phyloP scores from a whole-genome alignment of 2,797 vertebrate species.

The Cyprinodon diabolis region DNA sequence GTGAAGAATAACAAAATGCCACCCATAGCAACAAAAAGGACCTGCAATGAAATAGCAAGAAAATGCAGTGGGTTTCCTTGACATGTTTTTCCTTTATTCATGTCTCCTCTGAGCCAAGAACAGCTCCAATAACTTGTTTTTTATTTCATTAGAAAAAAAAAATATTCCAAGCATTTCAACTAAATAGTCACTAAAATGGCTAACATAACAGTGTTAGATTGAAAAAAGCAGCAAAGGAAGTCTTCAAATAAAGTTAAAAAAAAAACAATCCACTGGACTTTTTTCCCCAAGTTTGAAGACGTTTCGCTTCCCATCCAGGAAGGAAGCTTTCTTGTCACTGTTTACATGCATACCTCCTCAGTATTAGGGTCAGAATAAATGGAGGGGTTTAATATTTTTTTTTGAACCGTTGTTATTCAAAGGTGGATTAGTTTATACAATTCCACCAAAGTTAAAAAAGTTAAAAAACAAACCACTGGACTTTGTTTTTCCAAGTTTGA shows the following conservation, averaged over 20 bases:
- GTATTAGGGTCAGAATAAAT: background rate
- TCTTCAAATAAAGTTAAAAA: too few relatives aligned
- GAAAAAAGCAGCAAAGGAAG: background rate
- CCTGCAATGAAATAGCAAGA: conserved; percentile 42
- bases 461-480: background rate
- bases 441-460: background rate
- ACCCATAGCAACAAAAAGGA: conserved; percentile 34
- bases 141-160: background rate
- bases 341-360: background rate
- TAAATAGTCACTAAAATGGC: background rate
- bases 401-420: background rate
- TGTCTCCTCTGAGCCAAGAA: conserved; percentile 6
- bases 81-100: conserved; percentile 26
- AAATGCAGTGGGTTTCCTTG: conserved; percentile 21
- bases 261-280: too few relatives aligned
- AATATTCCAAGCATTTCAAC: background rate
- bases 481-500: too few relatives aligned
- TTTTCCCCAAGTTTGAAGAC: too few relatives aligned
- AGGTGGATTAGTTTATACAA: too few relatives aligned
- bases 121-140: conserved; percentile 16
- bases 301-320: too few relatives aligned
- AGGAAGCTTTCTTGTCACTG: too few relatives aligned
- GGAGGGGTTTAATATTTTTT: background rate
- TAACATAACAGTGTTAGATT: background rate
- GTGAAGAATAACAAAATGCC: conserved; percentile 38